Base-by-base conservation (phyloP, 2,888 invertebrate genomes). In the Calameuta idolon region DNA sequence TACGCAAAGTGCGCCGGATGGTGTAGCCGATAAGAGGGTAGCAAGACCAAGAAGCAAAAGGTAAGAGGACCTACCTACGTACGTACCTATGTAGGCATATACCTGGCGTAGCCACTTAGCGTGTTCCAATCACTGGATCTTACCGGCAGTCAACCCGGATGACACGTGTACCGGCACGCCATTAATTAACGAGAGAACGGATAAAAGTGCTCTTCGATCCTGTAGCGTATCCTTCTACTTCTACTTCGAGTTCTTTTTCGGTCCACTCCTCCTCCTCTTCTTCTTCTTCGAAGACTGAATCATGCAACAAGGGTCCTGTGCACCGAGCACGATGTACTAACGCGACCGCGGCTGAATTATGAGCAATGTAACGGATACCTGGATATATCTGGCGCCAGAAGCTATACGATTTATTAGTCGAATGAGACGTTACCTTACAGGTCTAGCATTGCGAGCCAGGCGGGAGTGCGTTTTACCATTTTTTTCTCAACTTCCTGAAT, bases 361-460 rank as follows among this genome's bases (percentile, higher is more conserved):
- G 77, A 76, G 74, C 69, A 75, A 74, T 79, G 75, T 79, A 81
- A 81, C 73, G 73, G 69, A 68, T 40, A 73, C 37, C 68, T 69
- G 73, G 40, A 78, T 77, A 76, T 76, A 74, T 73, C 74, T 69
- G 81, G 77, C 79, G 77, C 76, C 78, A 76, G 79, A 73, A 79
- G 79, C 77, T 34, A 55, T 15, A 69, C n/a, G 55, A 74, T 34
- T 68, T 34, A 74, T 76, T 69, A 69, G 69, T 12, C 69, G 35
- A 80, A 73, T 73, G 34, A 77, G 75, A 75, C 77, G 55, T 75
- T 74, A 33, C 31, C 30, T 34, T 55, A 55, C 5, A 55, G 55
- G 55, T 15, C 23, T 55, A 23, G 23, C 55, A 23, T 9, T 23
- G 23, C 55, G 9, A 23, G 55, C 23, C 23, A 55, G 15, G 23